Conservation (phyloP, 1,140 invertebrate species). For the Cepaea nemoralis region DNA sequence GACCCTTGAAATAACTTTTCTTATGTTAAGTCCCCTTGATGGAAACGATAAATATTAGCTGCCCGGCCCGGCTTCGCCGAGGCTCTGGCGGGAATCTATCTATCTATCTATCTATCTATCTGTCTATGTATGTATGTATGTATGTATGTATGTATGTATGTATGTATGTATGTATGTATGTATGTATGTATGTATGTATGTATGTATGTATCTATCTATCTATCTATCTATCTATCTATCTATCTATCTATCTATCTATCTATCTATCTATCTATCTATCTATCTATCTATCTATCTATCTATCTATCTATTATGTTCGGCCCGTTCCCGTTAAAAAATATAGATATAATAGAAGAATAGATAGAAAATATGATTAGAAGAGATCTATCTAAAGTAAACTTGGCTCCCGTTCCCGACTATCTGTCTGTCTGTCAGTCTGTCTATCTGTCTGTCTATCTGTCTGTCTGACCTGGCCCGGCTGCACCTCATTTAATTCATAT, state of each 20-base stretch:
- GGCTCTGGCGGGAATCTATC: too few species aligned
- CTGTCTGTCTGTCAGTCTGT: background rate
- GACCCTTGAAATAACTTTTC: too few species aligned
- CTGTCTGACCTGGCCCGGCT: too few species aligned
- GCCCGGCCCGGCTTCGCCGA: too few species aligned
- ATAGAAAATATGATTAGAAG: too few species aligned
- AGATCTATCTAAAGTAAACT: too few species aligned
- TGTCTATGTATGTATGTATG: background rate
- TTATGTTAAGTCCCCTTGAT: too few species aligned
- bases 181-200: background rate
- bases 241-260: slow-evolving; percentile 18
- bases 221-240: slow-evolving; percentile 9
- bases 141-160: background rate
- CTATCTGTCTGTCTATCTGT: background rate
- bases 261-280: slow-evolving; percentile 16
- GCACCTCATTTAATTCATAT: too few species aligned
- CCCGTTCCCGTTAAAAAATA: too few species aligned
- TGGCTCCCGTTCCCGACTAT: too few species aligned
- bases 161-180: background rate
- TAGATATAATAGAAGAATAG: too few species aligned
- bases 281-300: slow-evolving; percentile 20
- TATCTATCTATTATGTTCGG: slow-evolving; percentile 1
- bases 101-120: slow-evolving; percentile 10
- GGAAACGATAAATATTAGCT: too few species aligned
- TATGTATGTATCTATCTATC: slow-evolving; percentile 8